Percentiles rank a stretch among this genome's conserved stretches.
Evolutionary conservation across 1,140 invertebrate species (phyloP).

Genomic region (Zaprionus gabonicus): DNA sequence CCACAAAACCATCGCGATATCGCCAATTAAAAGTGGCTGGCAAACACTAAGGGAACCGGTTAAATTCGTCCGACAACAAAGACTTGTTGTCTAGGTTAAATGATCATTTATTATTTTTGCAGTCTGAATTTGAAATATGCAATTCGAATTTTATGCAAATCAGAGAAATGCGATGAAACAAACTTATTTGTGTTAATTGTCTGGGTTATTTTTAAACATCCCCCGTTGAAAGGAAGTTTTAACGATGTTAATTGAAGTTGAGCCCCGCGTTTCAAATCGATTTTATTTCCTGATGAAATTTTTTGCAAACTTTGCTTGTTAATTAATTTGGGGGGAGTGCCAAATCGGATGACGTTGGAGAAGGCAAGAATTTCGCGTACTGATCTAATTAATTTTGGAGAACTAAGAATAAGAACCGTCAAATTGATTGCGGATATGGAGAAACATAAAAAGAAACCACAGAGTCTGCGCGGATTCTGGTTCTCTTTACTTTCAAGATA

Average conservation of each 20-base stretch:
- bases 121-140: not conserved
- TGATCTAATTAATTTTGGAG: slow-evolving; percentile 18
- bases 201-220: not conserved
- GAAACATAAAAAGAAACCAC: not conserved
- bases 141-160: slow-evolving; percentile 35
- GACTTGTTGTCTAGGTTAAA: slow-evolving; percentile 14
- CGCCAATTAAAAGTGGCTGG: slow-evolving; percentile 11
- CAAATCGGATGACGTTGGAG: slow-evolving; percentile 2
- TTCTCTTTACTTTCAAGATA: not conserved
- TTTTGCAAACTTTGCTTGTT: not conserved
- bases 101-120: slow-evolving; percentile 2
- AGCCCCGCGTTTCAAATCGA: not conserved
- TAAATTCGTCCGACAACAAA: slow-evolving; percentile 36
- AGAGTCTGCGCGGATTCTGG: not conserved
- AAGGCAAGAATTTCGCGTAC: slow-evolving; percentile 1
- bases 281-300: slow-evolving; percentile 11
- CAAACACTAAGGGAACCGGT: slow-evolving; percentile 51
- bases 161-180: slow-evolving; percentile 26
- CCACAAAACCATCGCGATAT: slow-evolving; percentile 10
- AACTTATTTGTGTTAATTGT: not conserved
- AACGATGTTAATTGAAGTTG: not conserved
- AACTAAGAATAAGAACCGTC: not conserved
- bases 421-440: slow-evolving; percentile 22
- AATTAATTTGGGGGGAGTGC: slow-evolving; percentile 4
- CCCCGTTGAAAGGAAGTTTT: not conserved